A percentile compares a stretch with the other conserved stretches of the same genome.
Evolutionary conservation across 2,797 vertebrate species (phyloP).

Genomic region (Crypturellus tataupa): DNA sequence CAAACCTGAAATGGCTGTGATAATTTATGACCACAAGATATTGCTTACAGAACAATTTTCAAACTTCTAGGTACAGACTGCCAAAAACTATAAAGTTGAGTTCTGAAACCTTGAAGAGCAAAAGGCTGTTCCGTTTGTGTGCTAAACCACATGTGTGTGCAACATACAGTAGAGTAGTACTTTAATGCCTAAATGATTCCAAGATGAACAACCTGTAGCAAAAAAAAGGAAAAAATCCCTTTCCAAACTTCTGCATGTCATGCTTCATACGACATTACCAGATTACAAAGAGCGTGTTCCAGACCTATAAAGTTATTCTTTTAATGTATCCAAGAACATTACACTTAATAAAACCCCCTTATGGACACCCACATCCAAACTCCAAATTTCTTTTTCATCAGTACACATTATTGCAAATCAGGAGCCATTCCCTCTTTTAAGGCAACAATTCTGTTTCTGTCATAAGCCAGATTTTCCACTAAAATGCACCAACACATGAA

Average conservation of each 20-base stretch:
- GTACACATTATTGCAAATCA: neutral
- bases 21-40: conserved; percentile 70
- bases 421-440: neutral
- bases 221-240: neutral
- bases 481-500: neutral
- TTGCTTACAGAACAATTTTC: conserved; percentile 70
- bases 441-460: neutral
- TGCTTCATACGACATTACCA: neutral
- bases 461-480: neutral
- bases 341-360: neutral
- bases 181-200: conserved; percentile 40
- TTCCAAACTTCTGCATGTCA: neutral
- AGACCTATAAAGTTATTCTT: neutral
- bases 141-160: conserved; percentile 65
- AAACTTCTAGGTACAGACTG: conserved; percentile 54
- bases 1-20: conserved; percentile 58
- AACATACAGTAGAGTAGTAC: conserved; percentile 22
- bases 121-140: conserved; percentile 11
- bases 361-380: neutral
- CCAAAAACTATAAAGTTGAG: conserved; percentile 69
- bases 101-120: conserved; percentile 57
- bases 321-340: conserved; percentile 23
- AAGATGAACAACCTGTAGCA: conserved; percentile 42
- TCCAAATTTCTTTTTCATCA: neutral
- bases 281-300: neutral